Evolutionary conservation across 2,888 invertebrate genomes (phyloP).

Genomic region (Koerneria pararmatus): DNA sequence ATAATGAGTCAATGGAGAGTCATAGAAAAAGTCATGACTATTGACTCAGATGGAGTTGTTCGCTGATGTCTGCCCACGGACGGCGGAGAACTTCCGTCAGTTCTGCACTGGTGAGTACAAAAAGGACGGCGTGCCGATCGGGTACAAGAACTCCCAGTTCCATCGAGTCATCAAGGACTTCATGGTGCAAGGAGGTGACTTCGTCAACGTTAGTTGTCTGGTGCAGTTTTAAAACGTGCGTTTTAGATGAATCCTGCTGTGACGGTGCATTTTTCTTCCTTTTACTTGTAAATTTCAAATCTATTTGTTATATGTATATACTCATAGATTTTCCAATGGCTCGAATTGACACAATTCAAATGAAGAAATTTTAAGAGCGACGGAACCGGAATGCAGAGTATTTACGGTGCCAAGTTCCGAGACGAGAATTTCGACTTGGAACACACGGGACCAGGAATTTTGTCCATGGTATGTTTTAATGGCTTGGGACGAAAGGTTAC

Average conservation of each 20-base stretch:
- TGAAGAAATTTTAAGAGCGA: constrained; percentile 72
- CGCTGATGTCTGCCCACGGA: constrained; percentile 74
- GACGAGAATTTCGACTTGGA: constrained; percentile 94
- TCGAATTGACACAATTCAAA: too few species aligned
- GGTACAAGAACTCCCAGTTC: constrained; percentile 92
- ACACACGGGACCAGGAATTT: constrained; percentile 78
- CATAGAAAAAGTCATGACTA: too few species aligned
- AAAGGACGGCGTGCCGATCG: constrained; percentile 89
- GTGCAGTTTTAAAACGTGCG: too few species aligned
- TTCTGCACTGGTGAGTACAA: constrained; percentile 95
- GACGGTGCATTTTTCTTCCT: too few species aligned
- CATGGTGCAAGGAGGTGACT: constrained; percentile 99
- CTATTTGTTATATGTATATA: too few species aligned
- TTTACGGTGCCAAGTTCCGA: constrained; percentile 89
- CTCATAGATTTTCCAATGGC: too few species aligned
- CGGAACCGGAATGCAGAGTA: constrained; percentile 95
- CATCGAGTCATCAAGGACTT: constrained; percentile 99
- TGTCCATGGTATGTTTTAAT: constrained; percentile 33
- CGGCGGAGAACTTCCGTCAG: constrained; percentile 66
- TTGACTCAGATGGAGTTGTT: constrained; percentile 80
- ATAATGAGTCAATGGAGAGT: too few species aligned
- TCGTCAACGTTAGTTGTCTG: constrained; percentile 80
- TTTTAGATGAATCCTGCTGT: too few species aligned
- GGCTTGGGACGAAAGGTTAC: too few species aligned
- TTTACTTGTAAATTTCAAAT: too few species aligned